Conservation (phyloP, 1,140 invertebrate genomes). For the Brachionus plicatilis region DNA sequence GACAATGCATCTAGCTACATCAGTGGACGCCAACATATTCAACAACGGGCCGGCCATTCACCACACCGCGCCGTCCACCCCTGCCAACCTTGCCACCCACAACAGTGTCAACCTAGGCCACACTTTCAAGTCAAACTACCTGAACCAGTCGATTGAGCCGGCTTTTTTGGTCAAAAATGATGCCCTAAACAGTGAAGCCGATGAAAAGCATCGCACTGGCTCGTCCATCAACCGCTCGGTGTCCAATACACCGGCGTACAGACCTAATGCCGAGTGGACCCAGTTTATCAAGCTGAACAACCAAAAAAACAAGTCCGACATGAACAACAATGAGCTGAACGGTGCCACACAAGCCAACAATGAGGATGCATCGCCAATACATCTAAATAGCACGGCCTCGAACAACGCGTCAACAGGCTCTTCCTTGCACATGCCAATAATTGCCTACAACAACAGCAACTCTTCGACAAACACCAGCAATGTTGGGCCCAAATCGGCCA, state of each 20-base stretch:
- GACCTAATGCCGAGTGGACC: conserved; percentile 32
- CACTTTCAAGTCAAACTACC: not conserved
- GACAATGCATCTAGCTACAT: conserved; percentile 37
- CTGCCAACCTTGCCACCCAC: not conserved
- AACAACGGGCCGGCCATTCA: not conserved
- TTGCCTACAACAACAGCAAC: conserved; percentile 11
- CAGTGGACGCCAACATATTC: not conserved
- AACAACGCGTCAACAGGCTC: conserved; percentile 31
- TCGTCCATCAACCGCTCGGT: not conserved
- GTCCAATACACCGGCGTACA: not conserved
- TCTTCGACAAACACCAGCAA: conserved; percentile 2
- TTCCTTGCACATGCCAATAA: conserved; percentile 29
- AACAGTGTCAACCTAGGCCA: not conserved
- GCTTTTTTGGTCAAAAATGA: not conserved
- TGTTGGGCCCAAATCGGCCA: not conserved
- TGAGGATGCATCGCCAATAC: conserved; percentile 10
- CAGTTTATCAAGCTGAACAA: conserved; percentile 5
- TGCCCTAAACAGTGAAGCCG: not conserved
- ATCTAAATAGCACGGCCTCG: conserved; percentile 11
- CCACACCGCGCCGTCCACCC: not conserved
- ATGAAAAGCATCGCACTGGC: not conserved
- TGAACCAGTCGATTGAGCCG: conserved; percentile 4
- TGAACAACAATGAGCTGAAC: conserved; percentile 30
- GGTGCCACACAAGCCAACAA: not conserved
- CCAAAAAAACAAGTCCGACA: not conserved